Percentiles rank a stretch among this genome's conserved stretches.
Conservation (phyloP, 2,113 vertebrate species). For the Gasterosteus nipponicus region DNA sequence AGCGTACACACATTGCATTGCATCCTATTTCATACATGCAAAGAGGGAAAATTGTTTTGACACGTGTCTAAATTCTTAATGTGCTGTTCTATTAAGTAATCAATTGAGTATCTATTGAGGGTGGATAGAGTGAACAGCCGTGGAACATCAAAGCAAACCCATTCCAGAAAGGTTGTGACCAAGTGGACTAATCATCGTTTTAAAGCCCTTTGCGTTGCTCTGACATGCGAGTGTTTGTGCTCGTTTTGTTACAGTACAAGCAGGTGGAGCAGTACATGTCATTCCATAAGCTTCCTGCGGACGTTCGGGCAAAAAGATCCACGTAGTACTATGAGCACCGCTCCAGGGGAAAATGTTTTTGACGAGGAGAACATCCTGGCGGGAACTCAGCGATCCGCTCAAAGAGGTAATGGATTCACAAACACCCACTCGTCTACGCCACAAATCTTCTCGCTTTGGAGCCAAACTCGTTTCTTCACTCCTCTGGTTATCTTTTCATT, state of each 20-base stretch:
- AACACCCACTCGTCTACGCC: conserved; percentile 5
- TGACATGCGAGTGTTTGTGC: no score
- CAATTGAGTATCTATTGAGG: not conserved
- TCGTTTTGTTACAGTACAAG: conserved; percentile 90
- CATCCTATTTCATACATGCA: not conserved
- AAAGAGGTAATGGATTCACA: conserved; percentile 83
- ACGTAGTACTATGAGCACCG: conserved; percentile 98
- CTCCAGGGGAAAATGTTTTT: conserved; percentile 99
- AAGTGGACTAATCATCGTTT: not conserved
- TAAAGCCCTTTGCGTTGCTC: not conserved
- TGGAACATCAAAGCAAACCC: not conserved
- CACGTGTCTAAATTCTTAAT: not conserved
- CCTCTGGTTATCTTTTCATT: not conserved
- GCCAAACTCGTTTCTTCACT: not conserved
- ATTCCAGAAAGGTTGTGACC: not conserved
- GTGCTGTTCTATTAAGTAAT: not conserved
- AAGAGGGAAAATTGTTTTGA: not conserved
- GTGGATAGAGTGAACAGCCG: not conserved
- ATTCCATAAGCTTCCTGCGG: conserved; percentile 95
- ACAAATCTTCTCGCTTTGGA: conserved; percentile 4
- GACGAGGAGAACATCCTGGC: conserved; percentile 97
- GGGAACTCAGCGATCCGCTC: conserved; percentile 94
- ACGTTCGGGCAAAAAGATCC: conserved; percentile 95
- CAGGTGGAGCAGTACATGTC: conserved; percentile 99
- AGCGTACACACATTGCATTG: not conserved